Base-by-base conservation (phyloP, 2,797 vertebrate genomes). In the Aselliscus stoliczkanus region DNA sequence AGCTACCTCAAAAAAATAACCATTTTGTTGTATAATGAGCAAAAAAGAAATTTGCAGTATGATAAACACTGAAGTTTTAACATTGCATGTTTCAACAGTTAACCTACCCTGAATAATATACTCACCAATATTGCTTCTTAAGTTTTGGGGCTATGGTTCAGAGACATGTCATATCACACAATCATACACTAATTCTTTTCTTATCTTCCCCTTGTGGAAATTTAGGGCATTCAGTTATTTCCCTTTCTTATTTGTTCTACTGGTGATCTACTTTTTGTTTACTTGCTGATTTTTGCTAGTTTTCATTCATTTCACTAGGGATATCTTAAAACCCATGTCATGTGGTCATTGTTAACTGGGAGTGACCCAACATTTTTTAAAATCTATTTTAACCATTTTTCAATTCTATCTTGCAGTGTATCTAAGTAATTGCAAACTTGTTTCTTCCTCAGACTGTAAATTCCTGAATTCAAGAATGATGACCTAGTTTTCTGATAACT, bases 321-420 rank as follows among this genome's bases (percentile, higher is more conserved):
- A 58, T 34, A 58, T 75, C 90, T 42, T 88, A 25, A 90, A 75
- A 87, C 13, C 37, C 34, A 83, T 52, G 29, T 20, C 39, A 50
- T 34, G 29, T 34, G 29, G 58, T 73, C 56, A 58, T 29, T 79
- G 50, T n/a, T 77, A 69, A 34, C 69, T 72, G 37, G 14, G 95
- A 62, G 52, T 64, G 88, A 89, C 69, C 77, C 4, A 13, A 67
- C 29, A 31, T 65, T 70, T 62, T 47, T 72, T 5, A 25, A 34
- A 95, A 85, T 81, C 52, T 88, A 27, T 88, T 89, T 9, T 72
- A 67, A 88, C 18, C 29, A 65, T 84, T 94, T 96, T 90, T 25
- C 54, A 37, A 80, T 54, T 82, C 34, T 54, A 20, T 92, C 31
- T 90, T 90, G 11, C 12, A 87, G 34, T 80, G 2, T 31, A 64